Base-by-base conservation (phyloP, 1,140 invertebrate species). In the Himalopsyche phryganea region DNA sequence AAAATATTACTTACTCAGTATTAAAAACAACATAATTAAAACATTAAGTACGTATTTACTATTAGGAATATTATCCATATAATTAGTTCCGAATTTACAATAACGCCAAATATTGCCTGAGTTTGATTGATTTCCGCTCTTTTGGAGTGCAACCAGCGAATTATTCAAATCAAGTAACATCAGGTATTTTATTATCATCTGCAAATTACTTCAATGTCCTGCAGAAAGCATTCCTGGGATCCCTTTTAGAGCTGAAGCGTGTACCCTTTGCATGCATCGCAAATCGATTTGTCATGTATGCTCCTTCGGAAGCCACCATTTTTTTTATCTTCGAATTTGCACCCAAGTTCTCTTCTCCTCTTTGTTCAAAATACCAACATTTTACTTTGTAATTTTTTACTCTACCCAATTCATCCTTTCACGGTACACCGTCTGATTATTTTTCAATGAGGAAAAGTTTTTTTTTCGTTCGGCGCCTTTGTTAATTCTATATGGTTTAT, bases 241-340 rank as follows among this genome's bases (percentile, higher is more conserved):
- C 28, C 18, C 38, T 28, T 5, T 3, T 28, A 28, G 4, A 38
- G 42, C 40, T 54, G 38, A 54, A 54, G 45, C 42, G 33, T 44
- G 51, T 42, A 45, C 15, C 42, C 17, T 33, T 14, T 42, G 38
- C 45, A 40, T 54, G 5, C 51, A 42, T 44, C 35, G 51, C 51
- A 54, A 54, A 54, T 54, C 51, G 51, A 54, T 54, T 54, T 54
- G 51, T 54, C 51, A 54, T 54, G 51, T 54, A 15, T 33, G 28
- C 11, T 23, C 23, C 18, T 32, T 10, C 14, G 13, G 28, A n/a
- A 50, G 11, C 19, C 15, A 28, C 23, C 23, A 9, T 6, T 13
- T 20, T 50, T 50, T 32, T 14, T 28, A 32, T 23, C 9, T 13
- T 18, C 11, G 48, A 10, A 13, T 36, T 13, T 35, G 11, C 23